Evolutionary conservation across 2,113 vertebrate species (phyloP).

Genomic region (Arizona elegans): DNA sequence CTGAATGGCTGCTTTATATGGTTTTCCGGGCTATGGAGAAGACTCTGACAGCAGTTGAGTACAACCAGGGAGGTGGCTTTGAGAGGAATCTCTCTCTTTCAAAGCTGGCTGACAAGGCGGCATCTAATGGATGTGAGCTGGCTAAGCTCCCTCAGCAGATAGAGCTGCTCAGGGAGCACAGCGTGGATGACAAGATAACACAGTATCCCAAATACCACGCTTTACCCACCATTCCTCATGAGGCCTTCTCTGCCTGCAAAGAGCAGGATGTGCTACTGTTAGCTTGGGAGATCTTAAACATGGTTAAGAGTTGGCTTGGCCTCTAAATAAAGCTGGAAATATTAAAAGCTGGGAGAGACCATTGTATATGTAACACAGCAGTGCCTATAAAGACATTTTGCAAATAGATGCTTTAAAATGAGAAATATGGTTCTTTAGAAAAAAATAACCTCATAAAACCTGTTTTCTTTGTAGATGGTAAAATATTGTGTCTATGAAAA

Average conservation of each 20-base stretch:
- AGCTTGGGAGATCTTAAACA: conserved; percentile 32
- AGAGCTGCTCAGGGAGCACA: conserved; percentile 49
- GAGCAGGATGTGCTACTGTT: conserved; percentile 56
- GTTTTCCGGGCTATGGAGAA: conserved; percentile 77
- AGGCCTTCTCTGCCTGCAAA: conserved; percentile 52
- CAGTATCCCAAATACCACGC: conserved; percentile 73
- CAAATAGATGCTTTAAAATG: background rate
- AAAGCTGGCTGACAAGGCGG: conserved; percentile 56
- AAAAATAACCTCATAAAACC: background rate
- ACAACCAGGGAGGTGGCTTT: conserved; percentile 54
- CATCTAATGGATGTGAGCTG: conserved; percentile 49
- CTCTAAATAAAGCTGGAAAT: background rate
- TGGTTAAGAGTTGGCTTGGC: conserved; percentile 23
- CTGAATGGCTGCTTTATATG: conserved; percentile 80
- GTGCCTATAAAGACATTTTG: background rate
- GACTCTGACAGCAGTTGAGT: conserved; percentile 70
- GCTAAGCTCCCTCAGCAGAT: conserved; percentile 55
- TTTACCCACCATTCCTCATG: conserved; percentile 71
- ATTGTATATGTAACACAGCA: background rate
- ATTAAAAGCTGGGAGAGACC: background rate
- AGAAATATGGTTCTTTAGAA: background rate
- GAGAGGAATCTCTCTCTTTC: conserved; percentile 48
- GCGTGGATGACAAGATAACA: conserved; percentile 72
- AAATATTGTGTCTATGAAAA: background rate
- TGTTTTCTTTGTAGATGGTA: background rate